Evolutionary conservation across 2,113 vertebrate genomes (phyloP).

Genomic region (Glareola pratincola): DNA sequence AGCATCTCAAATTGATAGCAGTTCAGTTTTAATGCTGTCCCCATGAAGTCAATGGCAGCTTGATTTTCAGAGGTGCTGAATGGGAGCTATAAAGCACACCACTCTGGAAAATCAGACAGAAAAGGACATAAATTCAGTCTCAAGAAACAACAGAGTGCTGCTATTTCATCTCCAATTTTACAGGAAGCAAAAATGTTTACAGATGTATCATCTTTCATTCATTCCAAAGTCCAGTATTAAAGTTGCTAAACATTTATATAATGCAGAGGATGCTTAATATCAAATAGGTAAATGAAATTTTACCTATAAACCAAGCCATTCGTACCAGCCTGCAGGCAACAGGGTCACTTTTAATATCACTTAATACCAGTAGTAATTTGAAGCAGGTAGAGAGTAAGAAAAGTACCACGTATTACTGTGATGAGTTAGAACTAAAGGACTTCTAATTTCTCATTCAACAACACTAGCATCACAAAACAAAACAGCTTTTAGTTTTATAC

Average conservation of each 20-base stretch:
- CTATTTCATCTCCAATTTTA: not conserved
- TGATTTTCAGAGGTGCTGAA: not conserved
- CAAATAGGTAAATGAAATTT: not conserved
- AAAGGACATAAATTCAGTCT: not conserved
- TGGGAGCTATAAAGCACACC: not conserved
- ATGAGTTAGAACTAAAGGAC: not conserved
- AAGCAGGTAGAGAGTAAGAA: not conserved
- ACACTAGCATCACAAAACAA: not conserved
- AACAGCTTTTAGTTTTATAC: not conserved
- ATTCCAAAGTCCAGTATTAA: not conserved
- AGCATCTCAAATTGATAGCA: not conserved
- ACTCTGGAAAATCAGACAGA: not conserved
- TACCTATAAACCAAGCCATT: not conserved
- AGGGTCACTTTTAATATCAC: not conserved
- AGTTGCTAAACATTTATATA: not conserved
- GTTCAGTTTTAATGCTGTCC: not conserved
- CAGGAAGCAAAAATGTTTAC: not conserved
- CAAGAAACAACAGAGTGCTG: not conserved
- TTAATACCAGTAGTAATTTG: fast-evolving
- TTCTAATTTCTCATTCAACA: not conserved
- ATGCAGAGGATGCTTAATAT: not conserved
- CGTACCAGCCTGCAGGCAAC: not conserved
- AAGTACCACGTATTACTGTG: not conserved
- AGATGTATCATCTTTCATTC: fast-evolving
- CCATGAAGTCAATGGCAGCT: not conserved